Evolutionary conservation across 1,140 invertebrate genomes (phyloP).

Genomic region (Musca vetustissima): DNA sequence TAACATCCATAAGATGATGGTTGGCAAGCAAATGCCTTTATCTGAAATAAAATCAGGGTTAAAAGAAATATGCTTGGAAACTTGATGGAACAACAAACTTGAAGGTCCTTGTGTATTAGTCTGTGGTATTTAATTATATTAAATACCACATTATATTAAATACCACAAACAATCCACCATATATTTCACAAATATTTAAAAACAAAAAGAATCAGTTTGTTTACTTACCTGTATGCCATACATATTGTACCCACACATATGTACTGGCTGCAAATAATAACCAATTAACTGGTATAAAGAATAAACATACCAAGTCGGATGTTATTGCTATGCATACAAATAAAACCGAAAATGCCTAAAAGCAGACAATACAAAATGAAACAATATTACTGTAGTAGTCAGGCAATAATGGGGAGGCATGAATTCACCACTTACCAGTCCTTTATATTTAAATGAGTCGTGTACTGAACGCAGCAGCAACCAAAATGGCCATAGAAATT

Average conservation of each 20-base stretch:
- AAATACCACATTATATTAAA: too few relatives aligned
- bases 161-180: too few relatives aligned
- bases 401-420: neutral
- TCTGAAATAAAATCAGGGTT: slow-evolving; percentile 60
- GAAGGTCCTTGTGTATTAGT: too few relatives aligned
- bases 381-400: too few relatives aligned
- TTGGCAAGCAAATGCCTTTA: slow-evolving; percentile 91
- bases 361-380: slow-evolving; percentile 43
- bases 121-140: too few relatives aligned
- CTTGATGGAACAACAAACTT: too few relatives aligned
- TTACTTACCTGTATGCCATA: slow-evolving; percentile 91
- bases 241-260: slow-evolving; percentile 98
- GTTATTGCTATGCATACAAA: slow-evolving; percentile 98
- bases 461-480: slow-evolving; percentile 93
- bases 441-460: slow-evolving; percentile 98
- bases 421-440: slow-evolving; percentile 80
- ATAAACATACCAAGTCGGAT: slow-evolving; percentile 98
- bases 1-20: slow-evolving; percentile 90
- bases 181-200: too few relatives aligned
- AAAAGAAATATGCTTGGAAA: too few relatives aligned
- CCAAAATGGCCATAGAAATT: slow-evolving; percentile 99
- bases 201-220: too few relatives aligned
- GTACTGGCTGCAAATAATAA: slow-evolving; percentile 97
- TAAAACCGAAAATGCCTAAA: slow-evolving; percentile 96
- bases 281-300: slow-evolving; percentile 98